Evolutionary conservation across 2,888 invertebrate species (phyloP).

Genomic region (Girardia tigrina): DNA sequence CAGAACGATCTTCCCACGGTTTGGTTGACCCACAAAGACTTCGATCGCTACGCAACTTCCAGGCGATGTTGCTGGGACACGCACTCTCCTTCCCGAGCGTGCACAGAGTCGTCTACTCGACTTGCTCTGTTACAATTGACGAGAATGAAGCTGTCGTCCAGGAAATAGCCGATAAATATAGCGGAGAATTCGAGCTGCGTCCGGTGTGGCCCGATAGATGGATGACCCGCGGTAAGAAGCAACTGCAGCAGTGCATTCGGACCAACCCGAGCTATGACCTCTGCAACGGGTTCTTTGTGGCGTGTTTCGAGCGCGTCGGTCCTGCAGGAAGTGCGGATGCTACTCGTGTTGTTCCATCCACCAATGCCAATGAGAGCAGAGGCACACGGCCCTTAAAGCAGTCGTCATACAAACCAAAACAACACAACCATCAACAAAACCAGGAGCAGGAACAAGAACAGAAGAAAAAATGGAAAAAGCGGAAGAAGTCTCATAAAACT

Average conservation of each 20-base stretch:
- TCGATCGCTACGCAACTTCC: conserved; percentile 36
- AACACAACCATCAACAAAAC: not conserved
- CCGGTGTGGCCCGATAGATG: conserved; percentile 41
- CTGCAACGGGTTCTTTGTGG: conserved; percentile 87
- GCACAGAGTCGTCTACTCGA: conserved; percentile 79
- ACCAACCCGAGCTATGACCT: conserved; percentile 63
- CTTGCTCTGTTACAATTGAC: conserved; percentile 64
- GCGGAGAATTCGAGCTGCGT: conserved; percentile 45
- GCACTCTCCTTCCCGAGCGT: conserved; percentile 73
- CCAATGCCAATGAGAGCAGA: too few relatives aligned
- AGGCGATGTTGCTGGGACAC: conserved; percentile 65
- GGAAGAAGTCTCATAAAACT: not conserved
- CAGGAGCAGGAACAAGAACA: not conserved
- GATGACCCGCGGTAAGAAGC: conserved; percentile 40
- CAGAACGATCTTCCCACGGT: conserved; percentile 39
- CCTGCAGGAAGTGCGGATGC: too few relatives aligned
- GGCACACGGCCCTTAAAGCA: not conserved
- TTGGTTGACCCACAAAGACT: conserved; percentile 42
- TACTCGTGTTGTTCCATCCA: too few relatives aligned
- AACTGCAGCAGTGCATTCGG: conserved; percentile 61
- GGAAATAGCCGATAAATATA: conserved; percentile 56
- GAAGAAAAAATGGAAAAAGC: not conserved
- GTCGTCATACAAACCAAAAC: not conserved
- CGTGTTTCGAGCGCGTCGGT: conserved; percentile 59
- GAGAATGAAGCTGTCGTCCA: conserved; percentile 82